Base-by-base conservation (phyloP, 2,888 invertebrate species). In the Eustalomyia histrio region DNA sequence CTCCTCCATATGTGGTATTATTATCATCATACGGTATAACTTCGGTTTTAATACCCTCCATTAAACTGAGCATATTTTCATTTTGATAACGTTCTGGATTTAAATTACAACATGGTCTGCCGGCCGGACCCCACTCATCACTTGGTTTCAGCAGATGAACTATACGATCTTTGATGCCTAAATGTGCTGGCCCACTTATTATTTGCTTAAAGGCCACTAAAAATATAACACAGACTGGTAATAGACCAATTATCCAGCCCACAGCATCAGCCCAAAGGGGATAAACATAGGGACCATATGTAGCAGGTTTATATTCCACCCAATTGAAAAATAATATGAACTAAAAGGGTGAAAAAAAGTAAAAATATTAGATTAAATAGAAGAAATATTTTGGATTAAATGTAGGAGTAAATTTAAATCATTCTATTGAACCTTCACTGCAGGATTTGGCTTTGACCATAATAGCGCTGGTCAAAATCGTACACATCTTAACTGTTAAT, bases 311-410 rank as follows among this genome's bases (percentile, higher is more conserved):
- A 87, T 95, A 95, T 86, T 95, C 94, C 64, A 95, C 93, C 95
- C 95, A 94, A 89, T 95, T 95, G 90, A 95, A 95, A 80, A 95
- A 93, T 75, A 95, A 90, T 81, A 96, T 94, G 85, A 95, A 95
- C 94, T 94, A 12, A 89, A 88, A 65, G 10, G 16, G 68, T 17
- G 9, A 43, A 9, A 16, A 55, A 21, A 55, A 18, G n/a, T n/a
- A 61, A 2, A 50, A 33, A 18, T 17, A 21, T 39, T 39, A 39
- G 39, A 39, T 39, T 39, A 29, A 6, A 21, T 21, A 21, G n/a
- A 21, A 21, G 21, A 21, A 21, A 21, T n/a, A n/a, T n/a, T n/a
- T n/a, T 21, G 4, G 4, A 21, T 2, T 21, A 21, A 21, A 21
- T 21, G 4, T 21, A 21, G 21, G 4, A 21, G 21, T 3, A 21